phyloP scores from a whole-genome alignment of 1,140 invertebrate species.

The Heliconius hewitsoni region DNA sequence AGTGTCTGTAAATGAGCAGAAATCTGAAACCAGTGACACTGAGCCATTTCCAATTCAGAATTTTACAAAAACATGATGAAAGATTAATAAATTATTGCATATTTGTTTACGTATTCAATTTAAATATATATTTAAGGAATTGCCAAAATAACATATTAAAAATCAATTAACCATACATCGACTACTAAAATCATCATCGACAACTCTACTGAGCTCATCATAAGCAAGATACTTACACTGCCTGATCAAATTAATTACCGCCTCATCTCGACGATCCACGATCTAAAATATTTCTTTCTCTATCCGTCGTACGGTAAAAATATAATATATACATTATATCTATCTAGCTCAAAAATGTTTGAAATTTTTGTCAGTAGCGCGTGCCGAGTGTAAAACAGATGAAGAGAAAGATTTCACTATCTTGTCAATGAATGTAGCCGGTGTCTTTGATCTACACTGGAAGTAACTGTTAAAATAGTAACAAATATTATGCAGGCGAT shows the following conservation, averaged over 20 bases:
- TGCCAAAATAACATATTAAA: no score
- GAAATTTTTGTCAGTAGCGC: constrained; percentile 59
- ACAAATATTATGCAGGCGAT: background rate
- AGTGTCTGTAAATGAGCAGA: no score
- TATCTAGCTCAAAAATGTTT: constrained; percentile 53
- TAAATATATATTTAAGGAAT: no score
- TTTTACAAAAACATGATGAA: no score
- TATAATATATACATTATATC: constrained; percentile 42
- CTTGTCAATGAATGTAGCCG: constrained; percentile 64
- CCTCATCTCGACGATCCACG: constrained; percentile 69
- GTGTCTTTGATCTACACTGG: constrained; percentile 49
- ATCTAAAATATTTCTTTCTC: constrained; percentile 59
- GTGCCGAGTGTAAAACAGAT: constrained; percentile 70
- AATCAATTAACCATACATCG: constrained; percentile 21
- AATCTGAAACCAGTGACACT: no score
- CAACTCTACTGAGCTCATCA: constrained; percentile 52
- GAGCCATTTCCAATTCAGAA: no score
- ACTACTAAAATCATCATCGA: constrained; percentile 30
- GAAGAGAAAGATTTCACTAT: constrained; percentile 62
- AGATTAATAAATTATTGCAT: no score
- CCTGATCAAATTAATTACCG: constrained; percentile 78
- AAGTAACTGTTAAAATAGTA: constrained; percentile 24
- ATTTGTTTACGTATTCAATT: no score
- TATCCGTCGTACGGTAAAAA: constrained; percentile 46
- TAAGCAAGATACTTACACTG: constrained; percentile 59